phyloP scores from a whole-genome alignment of 2,113 vertebrate species.

The Cyrtonyx montezumae region DNA sequence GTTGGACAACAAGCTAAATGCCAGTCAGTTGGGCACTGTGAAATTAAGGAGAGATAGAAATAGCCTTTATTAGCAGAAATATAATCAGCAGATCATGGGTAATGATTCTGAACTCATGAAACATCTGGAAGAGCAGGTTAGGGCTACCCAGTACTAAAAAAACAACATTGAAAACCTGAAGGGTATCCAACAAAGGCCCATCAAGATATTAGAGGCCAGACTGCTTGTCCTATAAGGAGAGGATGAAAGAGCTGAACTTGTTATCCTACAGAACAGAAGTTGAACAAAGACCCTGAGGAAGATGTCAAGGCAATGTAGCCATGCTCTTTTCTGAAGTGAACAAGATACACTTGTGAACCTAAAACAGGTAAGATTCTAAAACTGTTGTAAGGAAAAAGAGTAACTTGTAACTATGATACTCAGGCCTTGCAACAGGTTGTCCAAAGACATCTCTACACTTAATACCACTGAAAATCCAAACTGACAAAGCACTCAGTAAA shows the following conservation, averaged over 20 bases:
- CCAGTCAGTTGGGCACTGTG: not conserved
- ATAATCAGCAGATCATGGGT: not conserved
- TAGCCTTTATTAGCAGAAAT: not conserved
- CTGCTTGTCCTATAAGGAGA: not conserved
- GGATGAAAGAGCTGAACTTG: not conserved
- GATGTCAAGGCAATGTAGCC: not conserved
- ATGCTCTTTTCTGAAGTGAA: not conserved
- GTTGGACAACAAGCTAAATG: not conserved
- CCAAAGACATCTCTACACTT: not conserved
- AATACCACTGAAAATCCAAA: not conserved
- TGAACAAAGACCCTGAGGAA: not conserved
- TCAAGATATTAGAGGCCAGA: not conserved
- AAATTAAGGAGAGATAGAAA: not conserved
- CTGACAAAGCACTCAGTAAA: not conserved
- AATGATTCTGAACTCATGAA: not conserved
- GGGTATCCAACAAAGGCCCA: not conserved
- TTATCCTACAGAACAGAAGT: not conserved
- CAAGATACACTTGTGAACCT: not conserved
- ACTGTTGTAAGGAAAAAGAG: not conserved
- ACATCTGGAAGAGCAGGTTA: not conserved
- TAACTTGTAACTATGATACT: not conserved
- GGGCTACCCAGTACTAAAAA: not conserved
- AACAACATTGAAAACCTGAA: not conserved
- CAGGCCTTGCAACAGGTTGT: fast-evolving
- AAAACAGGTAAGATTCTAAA: not conserved